Conservation (phyloP, 2,113 vertebrate species). For the Apistogramma diplotaenia region DNA sequence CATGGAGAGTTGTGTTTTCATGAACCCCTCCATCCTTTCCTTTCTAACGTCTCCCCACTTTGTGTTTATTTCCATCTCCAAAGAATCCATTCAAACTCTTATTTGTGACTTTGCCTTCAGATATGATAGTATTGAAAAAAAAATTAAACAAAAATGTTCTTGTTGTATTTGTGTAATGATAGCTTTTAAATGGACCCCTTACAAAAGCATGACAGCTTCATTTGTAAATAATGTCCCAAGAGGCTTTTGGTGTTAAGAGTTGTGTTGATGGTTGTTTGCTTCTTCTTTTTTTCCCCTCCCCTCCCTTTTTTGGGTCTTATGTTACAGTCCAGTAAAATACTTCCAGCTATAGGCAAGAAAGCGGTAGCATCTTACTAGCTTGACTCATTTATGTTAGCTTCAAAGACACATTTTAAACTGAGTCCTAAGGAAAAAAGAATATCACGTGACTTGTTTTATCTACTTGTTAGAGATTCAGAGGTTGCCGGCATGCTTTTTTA, state of each 20-base stretch:
- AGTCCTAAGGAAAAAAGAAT: slow-evolving; percentile 67
- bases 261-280: slow-evolving; percentile 95
- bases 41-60: slow-evolving; percentile 37
- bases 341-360: slow-evolving; percentile 90
- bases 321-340: slow-evolving; percentile 84
- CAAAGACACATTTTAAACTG: slow-evolving; percentile 83
- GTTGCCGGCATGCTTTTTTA: slow-evolving; percentile 94
- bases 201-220: slow-evolving; percentile 95
- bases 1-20: slow-evolving; percentile 46
- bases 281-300: slow-evolving; percentile 63
- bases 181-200: slow-evolving; percentile 89
- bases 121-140: slow-evolving; percentile 74
- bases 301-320: slow-evolving; percentile 69
- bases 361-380: slow-evolving; percentile 91
- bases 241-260: slow-evolving; percentile 95
- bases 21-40: slow-evolving; percentile 41
- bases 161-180: slow-evolving; percentile 95
- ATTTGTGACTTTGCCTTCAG: slow-evolving; percentile 90
- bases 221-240: slow-evolving; percentile 97
- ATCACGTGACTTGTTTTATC: slow-evolving; percentile 91
- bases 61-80: slow-evolving; percentile 82
- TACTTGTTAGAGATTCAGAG: slow-evolving; percentile 91
- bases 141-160: slow-evolving; percentile 72
- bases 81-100: slow-evolving; percentile 86
- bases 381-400: slow-evolving; percentile 93